Evolutionary conservation across 2,797 vertebrate species (phyloP), one percentile per base, ranked within the genome.

Genomic region (Poeciliopsis paucimaculata): DNA sequence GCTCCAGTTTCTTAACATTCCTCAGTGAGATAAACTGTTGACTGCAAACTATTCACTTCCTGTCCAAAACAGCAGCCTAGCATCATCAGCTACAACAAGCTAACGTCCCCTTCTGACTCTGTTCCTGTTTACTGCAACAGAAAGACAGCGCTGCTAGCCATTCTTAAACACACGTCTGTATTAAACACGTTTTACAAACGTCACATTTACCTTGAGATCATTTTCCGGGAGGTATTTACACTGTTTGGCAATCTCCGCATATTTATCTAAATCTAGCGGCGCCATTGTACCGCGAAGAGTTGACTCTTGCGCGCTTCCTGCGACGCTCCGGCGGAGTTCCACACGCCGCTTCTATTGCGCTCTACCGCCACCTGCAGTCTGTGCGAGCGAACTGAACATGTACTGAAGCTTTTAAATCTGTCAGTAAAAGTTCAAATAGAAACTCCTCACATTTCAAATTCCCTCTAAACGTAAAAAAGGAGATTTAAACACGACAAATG

Each of bases 171-270:
- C 2, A 3, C 0, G 1, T 2, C 1, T 26, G 18, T 0, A 16
- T 28, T 8, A 45, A n/a, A 80, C 34, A 26, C 1, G 16, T 13
- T 6, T 43, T 0, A 6, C 28, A 15, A 12, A 60, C 13, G 23
- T 12, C n/a, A 34, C 23, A 51, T 88, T 95, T 93, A 98, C 98
- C 97, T 99, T 99, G 76, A 98, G 94, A 88, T 98, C 97, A 84
- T 99, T 99, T 89, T 99, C 98, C 55, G 98, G 98, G 7, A 99
- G 96, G 89, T 99, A 99, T 95, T 99, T 99, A 95, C 98, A 99
- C 90, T 97, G 97, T 88, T 97, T 96, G 70, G 98, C 98, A 79
- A 99, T 98, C 94, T 98, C 98, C 84, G 98, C 97, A 91, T 98
- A 99, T 94, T 98, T 98, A 91, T 98, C 98, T 92, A 98, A 84